phyloP scores from a whole-genome alignment of 2,888 invertebrate species.

The Microdon myrmicae region DNA sequence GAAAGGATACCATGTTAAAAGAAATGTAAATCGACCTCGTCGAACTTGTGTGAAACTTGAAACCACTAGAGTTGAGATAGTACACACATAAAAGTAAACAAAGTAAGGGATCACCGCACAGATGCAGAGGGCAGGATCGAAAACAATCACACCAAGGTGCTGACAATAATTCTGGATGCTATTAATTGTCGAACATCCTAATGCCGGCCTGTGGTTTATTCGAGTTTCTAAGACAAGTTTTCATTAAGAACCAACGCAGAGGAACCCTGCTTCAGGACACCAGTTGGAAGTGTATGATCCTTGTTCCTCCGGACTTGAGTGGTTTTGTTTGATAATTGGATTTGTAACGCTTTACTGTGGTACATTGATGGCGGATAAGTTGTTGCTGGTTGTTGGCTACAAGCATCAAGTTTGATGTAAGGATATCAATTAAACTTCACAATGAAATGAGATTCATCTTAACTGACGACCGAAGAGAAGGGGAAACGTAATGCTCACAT shows the following conservation, averaged over 20 bases:
- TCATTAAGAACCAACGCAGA: constrained; percentile 21
- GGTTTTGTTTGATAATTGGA: constrained; percentile 49
- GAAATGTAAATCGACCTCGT: too few species aligned
- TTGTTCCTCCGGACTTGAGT: constrained; percentile 18
- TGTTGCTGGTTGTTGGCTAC: constrained; percentile 3
- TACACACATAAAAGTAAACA: too few species aligned
- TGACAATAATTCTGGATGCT: constrained; percentile 18
- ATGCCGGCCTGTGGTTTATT: constrained; percentile 15
- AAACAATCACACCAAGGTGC: constrained; percentile 44
- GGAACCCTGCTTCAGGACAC: constrained; percentile 4
- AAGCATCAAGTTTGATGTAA: constrained; percentile 49
- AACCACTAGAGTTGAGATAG: too few species aligned
- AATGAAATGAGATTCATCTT: constrained; percentile 20
- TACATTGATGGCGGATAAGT: not conserved
- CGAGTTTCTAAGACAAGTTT: constrained; percentile 20
- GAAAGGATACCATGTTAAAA: too few species aligned
- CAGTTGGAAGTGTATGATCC: too few species aligned
- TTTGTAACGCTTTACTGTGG: constrained; percentile 44
- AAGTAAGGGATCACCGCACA: too few species aligned
- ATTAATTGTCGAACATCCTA: constrained; percentile 5
- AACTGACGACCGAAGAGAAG: not conserved
- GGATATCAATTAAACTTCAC: constrained; percentile 50
- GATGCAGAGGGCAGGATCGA: too few species aligned
- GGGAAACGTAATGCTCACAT: constrained; percentile 4
- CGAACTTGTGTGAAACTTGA: too few species aligned